Evolutionary conservation across 2,888 invertebrate genomes (phyloP).

Genomic region (Girardia tigrina): DNA sequence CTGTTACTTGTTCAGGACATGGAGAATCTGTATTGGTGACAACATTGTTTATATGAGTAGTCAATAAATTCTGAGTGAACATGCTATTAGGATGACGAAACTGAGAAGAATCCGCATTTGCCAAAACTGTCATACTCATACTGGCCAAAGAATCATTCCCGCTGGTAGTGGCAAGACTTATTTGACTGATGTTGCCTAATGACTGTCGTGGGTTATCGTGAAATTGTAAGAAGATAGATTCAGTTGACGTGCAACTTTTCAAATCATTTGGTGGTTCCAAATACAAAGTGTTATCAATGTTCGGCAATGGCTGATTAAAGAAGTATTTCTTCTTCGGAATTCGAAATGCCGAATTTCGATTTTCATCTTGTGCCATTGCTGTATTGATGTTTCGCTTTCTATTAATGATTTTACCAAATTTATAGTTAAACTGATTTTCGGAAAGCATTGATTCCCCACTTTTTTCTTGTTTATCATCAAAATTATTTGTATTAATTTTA

Average conservation of each 20-base stretch:
- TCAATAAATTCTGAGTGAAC: not conserved
- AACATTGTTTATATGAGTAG: not conserved
- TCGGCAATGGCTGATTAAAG: not conserved
- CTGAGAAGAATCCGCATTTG: not conserved
- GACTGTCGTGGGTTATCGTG: not conserved
- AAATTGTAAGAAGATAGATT: not conserved
- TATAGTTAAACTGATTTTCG: not conserved
- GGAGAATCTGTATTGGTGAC: not conserved
- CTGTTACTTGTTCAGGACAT: not conserved
- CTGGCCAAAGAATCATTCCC: not conserved
- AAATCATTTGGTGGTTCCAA: too few relatives aligned
- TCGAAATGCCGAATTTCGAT: slow-evolving; percentile 7
- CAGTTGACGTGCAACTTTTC: not conserved
- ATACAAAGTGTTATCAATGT: too few relatives aligned
- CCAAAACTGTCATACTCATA: not conserved
- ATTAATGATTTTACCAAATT: not conserved
- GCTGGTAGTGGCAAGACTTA: not conserved
- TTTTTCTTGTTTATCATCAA: not conserved
- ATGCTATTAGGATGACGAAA: not conserved
- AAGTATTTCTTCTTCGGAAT: not conserved
- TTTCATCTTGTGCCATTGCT: not conserved
- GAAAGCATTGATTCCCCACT: not conserved
- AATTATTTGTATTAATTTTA: not conserved
- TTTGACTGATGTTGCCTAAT: not conserved
- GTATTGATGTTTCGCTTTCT: not conserved